Evolutionary conservation across 2,113 vertebrate species (phyloP).

Genomic region (Brienomyrus longianalis): DNA sequence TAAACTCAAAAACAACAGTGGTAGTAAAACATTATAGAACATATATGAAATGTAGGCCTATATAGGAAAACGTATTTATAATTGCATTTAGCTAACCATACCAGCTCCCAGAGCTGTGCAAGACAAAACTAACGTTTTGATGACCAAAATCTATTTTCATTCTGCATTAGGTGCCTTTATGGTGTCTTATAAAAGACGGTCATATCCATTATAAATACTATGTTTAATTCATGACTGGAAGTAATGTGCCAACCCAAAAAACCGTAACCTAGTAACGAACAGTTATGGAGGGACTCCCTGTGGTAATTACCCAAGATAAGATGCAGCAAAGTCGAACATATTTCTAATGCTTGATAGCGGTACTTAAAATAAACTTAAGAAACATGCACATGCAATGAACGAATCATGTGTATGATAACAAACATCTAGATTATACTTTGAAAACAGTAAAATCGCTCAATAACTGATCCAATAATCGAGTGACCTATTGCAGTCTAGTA

Average conservation of each 20-base stretch:
- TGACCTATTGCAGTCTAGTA: background rate
- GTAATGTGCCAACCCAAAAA: background rate
- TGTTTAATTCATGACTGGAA: background rate
- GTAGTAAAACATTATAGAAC: background rate
- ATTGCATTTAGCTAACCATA: background rate
- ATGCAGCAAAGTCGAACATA: background rate
- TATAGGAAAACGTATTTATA: background rate
- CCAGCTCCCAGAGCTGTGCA: background rate
- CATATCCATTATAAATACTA: background rate
- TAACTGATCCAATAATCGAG: background rate
- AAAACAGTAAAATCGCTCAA: background rate
- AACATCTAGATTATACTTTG: background rate
- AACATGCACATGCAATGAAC: background rate
- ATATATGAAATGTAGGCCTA: background rate
- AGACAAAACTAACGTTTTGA: background rate
- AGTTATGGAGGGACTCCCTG: background rate
- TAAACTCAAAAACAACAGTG: background rate
- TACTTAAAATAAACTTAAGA: background rate
- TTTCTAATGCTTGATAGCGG: background rate
- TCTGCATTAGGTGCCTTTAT: background rate
- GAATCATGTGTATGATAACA: background rate
- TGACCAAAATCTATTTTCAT: background rate
- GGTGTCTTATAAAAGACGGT: background rate
- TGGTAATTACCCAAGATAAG: background rate
- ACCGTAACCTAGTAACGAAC: background rate